phyloP scores from a whole-genome alignment of 37 sponge, comb jelly and placozoan genomes.

The Bolinopsis microptera region DNA sequence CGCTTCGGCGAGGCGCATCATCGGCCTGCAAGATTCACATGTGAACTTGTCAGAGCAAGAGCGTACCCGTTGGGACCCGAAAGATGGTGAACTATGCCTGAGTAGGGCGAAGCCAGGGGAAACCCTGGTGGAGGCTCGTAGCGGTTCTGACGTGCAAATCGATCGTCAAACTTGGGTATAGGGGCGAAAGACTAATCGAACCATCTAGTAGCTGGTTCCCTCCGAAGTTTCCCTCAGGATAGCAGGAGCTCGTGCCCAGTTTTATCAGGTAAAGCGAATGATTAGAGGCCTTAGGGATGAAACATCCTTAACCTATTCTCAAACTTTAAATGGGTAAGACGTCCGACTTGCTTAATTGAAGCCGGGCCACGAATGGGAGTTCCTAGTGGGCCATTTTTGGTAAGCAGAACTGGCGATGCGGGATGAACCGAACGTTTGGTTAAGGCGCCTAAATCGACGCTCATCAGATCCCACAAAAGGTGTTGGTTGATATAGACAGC shows the following conservation, averaged over 20 bases:
- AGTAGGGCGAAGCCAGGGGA: conserved; percentile 79
- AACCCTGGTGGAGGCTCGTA: conserved; percentile 80
- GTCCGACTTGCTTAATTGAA: conserved; percentile 72
- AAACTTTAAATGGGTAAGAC: conserved; percentile 85
- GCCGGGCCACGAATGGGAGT: conserved; percentile 71
- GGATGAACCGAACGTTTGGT: conserved; percentile 84
- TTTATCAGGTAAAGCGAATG: conserved; percentile 87
- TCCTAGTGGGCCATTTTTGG: conserved; percentile 87
- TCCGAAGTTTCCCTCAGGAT: conserved; percentile 83
- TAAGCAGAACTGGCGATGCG: conserved; percentile 87
- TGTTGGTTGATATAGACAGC: conserved; percentile 87
- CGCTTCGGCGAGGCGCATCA: conserved; percentile 67
- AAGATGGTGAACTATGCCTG: conserved; percentile 74
- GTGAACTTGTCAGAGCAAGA: conserved; percentile 67
- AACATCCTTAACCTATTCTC: conserved; percentile 82
- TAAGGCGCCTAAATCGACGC: conserved; percentile 78
- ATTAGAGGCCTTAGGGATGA: conserved; percentile 78
- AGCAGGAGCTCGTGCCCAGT: conserved; percentile 75
- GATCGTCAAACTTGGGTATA: conserved; percentile 80
- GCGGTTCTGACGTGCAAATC: conserved; percentile 73
- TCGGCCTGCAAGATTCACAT: conserved; percentile 63
- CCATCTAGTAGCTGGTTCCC: conserved; percentile 91
- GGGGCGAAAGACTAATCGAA: conserved; percentile 89
- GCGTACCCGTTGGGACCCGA: conserved; percentile 73
- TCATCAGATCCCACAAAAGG: conserved; percentile 80